These are phyloP conservation scores for Chalcosyrphus nemorum DNA, from an alignment of 2,888 invertebrate genomes.

Conservation along the genomic window DNA sequence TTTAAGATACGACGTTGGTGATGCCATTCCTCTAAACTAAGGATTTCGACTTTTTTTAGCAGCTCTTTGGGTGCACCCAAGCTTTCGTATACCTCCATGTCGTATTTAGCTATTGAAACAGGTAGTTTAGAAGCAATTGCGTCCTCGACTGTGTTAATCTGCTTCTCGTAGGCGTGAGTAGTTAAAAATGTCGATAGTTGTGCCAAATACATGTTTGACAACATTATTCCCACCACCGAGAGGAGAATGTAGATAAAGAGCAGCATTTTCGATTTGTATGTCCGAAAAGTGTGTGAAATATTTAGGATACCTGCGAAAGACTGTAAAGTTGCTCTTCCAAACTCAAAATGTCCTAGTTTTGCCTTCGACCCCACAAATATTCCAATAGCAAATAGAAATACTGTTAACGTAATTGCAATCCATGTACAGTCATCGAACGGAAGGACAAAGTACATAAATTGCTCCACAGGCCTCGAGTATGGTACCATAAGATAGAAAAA, in stretches of 20 bases:
- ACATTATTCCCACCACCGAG: slow-evolving; percentile 75
- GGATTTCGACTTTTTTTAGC: slow-evolving; percentile 34
- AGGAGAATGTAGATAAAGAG: slow-evolving; percentile 56
- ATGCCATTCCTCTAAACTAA: neutral
- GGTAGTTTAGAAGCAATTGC: slow-evolving; percentile 52
- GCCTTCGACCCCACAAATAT: slow-evolving; percentile 11
- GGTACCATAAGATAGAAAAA: slow-evolving; percentile 59
- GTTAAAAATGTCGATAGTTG: slow-evolving; percentile 78
- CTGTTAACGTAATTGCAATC: slow-evolving; percentile 1
- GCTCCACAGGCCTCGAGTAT: slow-evolving; percentile 62
- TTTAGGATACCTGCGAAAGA: slow-evolving; percentile 27
- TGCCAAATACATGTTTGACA: slow-evolving; percentile 77
- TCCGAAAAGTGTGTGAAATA: neutral
- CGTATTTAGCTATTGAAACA: slow-evolving; percentile 24
- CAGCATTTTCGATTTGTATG: slow-evolving; percentile 1
- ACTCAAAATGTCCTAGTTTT: neutral
- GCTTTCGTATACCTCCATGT: slow-evolving; percentile 6
- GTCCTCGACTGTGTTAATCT: slow-evolving; percentile 73
- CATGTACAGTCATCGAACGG: slow-evolving; percentile 64
- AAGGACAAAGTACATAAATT: slow-evolving; percentile 71
- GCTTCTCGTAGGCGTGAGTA: slow-evolving; percentile 70
- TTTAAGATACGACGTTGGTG: slow-evolving; percentile 57
- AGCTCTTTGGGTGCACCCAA: neutral
- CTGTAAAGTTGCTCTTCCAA: slow-evolving; percentile 40
- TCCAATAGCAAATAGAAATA: slow-evolving; percentile 1